Evolutionary conservation across 2,797 vertebrate genomes (phyloP).

Genomic region (Otolemur crassicaudatus): DNA sequence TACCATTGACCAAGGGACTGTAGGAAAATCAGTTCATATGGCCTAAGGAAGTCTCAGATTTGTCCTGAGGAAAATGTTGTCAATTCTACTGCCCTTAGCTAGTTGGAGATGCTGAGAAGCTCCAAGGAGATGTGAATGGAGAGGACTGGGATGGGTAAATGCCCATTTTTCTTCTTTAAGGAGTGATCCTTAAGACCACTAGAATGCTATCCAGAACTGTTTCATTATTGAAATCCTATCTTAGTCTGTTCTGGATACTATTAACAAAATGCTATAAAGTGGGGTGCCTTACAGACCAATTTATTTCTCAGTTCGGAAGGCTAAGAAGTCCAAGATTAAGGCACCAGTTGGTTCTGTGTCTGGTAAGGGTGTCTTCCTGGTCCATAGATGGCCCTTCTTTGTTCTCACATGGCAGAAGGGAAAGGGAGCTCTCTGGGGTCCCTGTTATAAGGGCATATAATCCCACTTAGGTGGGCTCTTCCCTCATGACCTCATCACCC

Average conservation of each 20-base stretch:
- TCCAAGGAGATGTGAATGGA: not conserved
- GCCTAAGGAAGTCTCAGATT: not conserved
- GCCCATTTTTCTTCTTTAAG: not conserved
- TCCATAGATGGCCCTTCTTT: not conserved
- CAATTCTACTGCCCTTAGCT: not conserved
- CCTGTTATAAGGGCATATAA: not conserved
- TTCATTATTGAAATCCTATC: too few species aligned
- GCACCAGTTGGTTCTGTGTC: not conserved
- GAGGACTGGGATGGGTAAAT: not conserved
- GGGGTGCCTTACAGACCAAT: not conserved
- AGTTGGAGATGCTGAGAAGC: too few species aligned
- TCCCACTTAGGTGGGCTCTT: not conserved
- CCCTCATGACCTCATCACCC: not conserved
- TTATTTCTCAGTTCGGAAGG: not conserved
- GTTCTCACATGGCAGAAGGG: not conserved
- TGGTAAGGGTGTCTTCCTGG: not conserved
- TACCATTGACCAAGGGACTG: not conserved
- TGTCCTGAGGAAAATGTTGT: not conserved
- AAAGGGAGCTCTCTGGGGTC: not conserved
- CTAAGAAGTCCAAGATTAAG: not conserved
- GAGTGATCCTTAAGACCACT: not conserved
- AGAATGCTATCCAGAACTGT: not conserved
- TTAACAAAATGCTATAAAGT: not conserved
- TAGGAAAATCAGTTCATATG: not conserved
- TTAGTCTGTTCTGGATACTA: not conserved